Conservation (phyloP, 2,888 invertebrate species). For the Euplagia quadripunctaria region DNA sequence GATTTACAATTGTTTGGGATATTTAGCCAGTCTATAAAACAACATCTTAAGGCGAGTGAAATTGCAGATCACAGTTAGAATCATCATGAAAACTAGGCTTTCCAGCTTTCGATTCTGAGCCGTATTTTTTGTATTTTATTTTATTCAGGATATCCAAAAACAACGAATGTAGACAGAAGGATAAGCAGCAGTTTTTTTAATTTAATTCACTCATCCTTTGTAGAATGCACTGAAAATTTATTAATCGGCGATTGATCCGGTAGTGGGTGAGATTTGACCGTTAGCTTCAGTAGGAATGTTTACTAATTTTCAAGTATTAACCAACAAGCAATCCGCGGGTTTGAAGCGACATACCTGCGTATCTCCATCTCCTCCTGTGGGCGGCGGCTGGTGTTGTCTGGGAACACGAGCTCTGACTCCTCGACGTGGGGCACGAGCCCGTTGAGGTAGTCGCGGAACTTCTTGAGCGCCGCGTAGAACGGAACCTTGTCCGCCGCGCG, state of each 20-base stretch:
- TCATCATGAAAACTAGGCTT: neutral
- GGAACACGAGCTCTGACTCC: constrained; percentile 95
- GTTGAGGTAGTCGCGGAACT: constrained; percentile 97
- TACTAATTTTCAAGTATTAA: too few relatives aligned
- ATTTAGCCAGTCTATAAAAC: neutral
- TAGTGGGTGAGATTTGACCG: neutral
- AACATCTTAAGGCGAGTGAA: neutral
- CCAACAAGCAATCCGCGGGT: neutral
- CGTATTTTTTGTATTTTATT: too few relatives aligned
- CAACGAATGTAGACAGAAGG: neutral
- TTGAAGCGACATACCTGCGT: constrained; percentile 68
- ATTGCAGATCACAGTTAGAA: neutral
- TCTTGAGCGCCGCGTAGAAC: constrained; percentile 98
- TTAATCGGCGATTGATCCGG: neutral
- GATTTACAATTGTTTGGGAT: too few relatives aligned
- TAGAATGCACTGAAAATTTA: neutral
- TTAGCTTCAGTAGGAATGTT: neutral
- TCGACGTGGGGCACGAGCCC: constrained; percentile 94
- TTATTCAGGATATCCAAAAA: neutral
- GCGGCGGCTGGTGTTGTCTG: constrained; percentile 81
- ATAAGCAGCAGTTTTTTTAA: neutral
- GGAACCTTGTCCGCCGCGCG: constrained; percentile 99
- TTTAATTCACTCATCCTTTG: neutral
- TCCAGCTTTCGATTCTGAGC: neutral
- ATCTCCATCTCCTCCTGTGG: constrained; percentile 87